Base-by-base conservation (phyloP, 2,888 invertebrate genomes). In the Diarsia brunnea region DNA sequence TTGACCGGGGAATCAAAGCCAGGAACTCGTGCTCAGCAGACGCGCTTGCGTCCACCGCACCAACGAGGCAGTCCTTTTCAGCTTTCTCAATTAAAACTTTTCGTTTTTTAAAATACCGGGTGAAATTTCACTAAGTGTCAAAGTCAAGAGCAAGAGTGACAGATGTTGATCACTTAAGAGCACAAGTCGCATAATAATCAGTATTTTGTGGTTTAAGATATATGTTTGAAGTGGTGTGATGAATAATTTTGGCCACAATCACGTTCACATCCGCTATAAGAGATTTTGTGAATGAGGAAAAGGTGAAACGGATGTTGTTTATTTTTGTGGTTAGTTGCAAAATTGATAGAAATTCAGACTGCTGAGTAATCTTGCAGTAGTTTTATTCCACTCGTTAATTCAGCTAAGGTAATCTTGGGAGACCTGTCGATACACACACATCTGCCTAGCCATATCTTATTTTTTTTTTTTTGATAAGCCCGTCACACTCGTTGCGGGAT, bases 71-170 rank as follows among this genome's bases (percentile, higher is more conserved):
- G 4, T 66, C 27, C n/a, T 69, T 63, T 74, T 67, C 4, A 14
- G 16, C 69, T 55, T 73, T 77, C 69, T 51, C 60, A 76, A 75
- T 51, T 64, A 21, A 7, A 68, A 38, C 27, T 77, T 85, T 86
- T 80, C 80, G 55, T 81, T 66, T 87, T 79, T 64, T 8, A 38
- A 38, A 77, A 81, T 67, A 63, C 45, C 73, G 63, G 76, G 24
- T 70, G 71, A 71, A 78, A 64, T 87, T 80, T 85, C 75, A 60
- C 70, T 60, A 27, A 76, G 81, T 75, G 63, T 79, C 65, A 75
- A 73, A 38, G 49, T 61, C 51, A 63, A 27, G 31, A 27, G n/a
- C 69, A 49, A 4, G 38, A 65, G 73, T 75, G 66, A 68, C 76
- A 65, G 53, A 80, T 83, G 5, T 64, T 61, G 70, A 85, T 77